Conservation (phyloP, 2,888 invertebrate species). For the Campopleginae sp. region DNA sequence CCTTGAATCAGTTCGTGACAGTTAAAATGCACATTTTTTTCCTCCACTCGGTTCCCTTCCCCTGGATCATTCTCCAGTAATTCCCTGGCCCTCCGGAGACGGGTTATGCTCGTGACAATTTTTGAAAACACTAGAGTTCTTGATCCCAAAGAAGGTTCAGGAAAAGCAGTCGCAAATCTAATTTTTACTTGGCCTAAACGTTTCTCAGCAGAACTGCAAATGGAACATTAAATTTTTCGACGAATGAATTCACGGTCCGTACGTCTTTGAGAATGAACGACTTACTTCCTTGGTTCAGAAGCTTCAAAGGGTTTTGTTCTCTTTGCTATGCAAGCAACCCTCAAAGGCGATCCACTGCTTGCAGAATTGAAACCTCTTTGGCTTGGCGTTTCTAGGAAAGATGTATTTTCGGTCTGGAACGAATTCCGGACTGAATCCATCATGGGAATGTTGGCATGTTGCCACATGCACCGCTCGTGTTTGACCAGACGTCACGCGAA, state of each 20-base stretch:
- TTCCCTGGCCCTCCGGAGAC: too few species aligned
- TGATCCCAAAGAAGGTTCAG: neutral
- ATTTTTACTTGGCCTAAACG: neutral
- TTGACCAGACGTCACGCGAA: constrained; percentile 27
- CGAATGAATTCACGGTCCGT: constrained; percentile 4
- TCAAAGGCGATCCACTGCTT: neutral
- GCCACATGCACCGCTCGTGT: constrained; percentile 17
- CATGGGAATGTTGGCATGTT: constrained; percentile 31
- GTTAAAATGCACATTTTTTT: neutral
- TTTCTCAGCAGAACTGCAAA: neutral
- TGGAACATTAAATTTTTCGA: neutral
- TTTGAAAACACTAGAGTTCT: too few species aligned
- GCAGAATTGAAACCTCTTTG: neutral
- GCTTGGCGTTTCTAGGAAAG: neutral
- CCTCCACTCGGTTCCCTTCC: neutral
- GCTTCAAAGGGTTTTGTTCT: neutral
- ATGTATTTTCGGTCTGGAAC: constrained; percentile 47
- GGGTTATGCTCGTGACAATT: too few species aligned
- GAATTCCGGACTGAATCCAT: constrained; percentile 36
- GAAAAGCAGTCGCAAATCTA: neutral
- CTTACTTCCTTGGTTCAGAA: neutral
- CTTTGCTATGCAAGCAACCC: constrained; percentile 21
- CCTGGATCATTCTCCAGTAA: too few species aligned
- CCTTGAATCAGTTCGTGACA: too few species aligned
- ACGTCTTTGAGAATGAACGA: neutral